Base-by-base conservation (phyloP, 2,797 vertebrate species). In the Megalops cyprinoides region DNA sequence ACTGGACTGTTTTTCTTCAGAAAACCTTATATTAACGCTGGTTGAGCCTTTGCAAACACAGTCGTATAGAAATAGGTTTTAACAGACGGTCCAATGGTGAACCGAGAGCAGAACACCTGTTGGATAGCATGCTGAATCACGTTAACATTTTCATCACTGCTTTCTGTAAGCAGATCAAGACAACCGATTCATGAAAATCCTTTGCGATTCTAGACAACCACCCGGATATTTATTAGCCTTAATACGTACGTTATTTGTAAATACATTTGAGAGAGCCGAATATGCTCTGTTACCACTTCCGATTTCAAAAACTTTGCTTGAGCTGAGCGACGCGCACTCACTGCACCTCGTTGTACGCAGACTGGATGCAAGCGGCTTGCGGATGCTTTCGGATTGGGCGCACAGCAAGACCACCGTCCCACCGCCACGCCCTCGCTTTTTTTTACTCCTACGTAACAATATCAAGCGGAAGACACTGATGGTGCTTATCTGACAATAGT, bases 381-480 rank as follows among this genome's bases (percentile, higher is more conserved):
- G 14, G 34, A 62, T 34, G 65, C 65, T 20, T 39, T 42, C 65
- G 14, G 34, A 44, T 23, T 42, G 67, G 67, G n/a, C n/a, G 67
- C 67, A 44, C 67, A 42, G 10, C 39, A 18, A n/a, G n/a, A 7
- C 39, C 20, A 10, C 18, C 56, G 28, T 10, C 3, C 15, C 1
- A 0, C 20, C 75, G 7, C 69, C 10, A 31, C 25, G 31, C 18
- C 76, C 15, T 12, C 18, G 20, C 31, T 48, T 8, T 31, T 9
- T 69, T 31, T 37, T 14, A 48, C 51, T 31, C 74, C 14, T 51
- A 48, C 23, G n/a, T 28, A 20, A 75, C 73, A 75, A 65, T 84
- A 84, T 86, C 79, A 28, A 51, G 74, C 78, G 80, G 81, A 39
- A 82, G 58, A 82, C 85, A 89, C 84, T 90, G 39, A 3, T 44